These are phyloP conservation scores for Trichogramma evanescens DNA, from an alignment of 2,888 invertebrate species.

Conservation along the genomic window DNA sequence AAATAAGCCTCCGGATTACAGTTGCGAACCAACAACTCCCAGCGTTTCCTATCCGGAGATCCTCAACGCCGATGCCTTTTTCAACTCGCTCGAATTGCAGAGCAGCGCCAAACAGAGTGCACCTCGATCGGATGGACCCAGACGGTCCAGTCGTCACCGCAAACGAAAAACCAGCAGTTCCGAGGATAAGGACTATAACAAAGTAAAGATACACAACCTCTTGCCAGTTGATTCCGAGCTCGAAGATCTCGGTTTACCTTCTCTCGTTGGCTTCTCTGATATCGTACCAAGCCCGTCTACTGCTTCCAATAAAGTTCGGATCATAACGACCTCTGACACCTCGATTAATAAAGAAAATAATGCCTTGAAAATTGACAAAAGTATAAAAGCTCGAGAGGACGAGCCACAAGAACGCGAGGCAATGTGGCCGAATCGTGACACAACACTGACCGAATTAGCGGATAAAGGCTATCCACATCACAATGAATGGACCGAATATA, in stretches of 20 bases:
- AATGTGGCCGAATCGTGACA: slow-evolving; percentile 24
- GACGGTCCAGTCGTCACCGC: slow-evolving; percentile 27
- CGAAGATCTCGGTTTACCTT: slow-evolving; percentile 41
- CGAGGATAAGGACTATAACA: slow-evolving; percentile 31
- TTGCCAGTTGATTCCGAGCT: slow-evolving; percentile 40
- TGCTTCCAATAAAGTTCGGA: too few species aligned
- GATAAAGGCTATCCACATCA: not conserved
- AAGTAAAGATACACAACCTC: slow-evolving; percentile 35
- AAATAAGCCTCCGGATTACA: slow-evolving; percentile 22
- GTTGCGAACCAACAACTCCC: slow-evolving; percentile 37
- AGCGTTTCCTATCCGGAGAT: slow-evolving; percentile 45
- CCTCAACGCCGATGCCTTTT: slow-evolving; percentile 77
- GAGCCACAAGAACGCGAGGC: not conserved
- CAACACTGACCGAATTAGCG: slow-evolving; percentile 36
- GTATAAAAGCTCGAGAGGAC: not conserved
- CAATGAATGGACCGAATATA: slow-evolving; percentile 33
- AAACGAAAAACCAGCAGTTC: slow-evolving; percentile 24
- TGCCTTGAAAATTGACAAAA: too few species aligned
- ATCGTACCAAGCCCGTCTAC: slow-evolving; percentile 31
- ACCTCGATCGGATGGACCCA: slow-evolving; percentile 26
- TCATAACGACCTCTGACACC: too few species aligned
- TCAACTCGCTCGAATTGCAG: slow-evolving; percentile 73
- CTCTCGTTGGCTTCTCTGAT: slow-evolving; percentile 43
- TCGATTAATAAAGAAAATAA: too few species aligned
- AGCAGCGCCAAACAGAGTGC: slow-evolving; percentile 58